Base-by-base conservation (phyloP, 2,888 invertebrate genomes). In the Mayetiola destructor region DNA sequence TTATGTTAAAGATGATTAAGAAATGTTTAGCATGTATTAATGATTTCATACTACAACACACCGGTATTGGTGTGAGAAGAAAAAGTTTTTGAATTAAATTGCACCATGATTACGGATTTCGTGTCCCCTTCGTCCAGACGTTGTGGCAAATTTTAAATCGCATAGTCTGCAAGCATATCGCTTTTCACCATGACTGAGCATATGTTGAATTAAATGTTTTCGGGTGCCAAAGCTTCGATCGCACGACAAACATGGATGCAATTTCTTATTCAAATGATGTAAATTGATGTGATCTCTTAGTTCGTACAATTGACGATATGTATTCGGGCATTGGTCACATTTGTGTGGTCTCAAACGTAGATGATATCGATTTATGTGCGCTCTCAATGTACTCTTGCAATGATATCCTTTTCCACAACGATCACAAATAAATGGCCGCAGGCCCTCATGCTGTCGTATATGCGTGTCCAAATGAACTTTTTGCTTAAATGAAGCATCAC, bases 61-160 rank as follows among this genome's bases (percentile, higher is more conserved):
- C n/a, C n/a, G n/a, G n/a, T n/a, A n/a, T n/a, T n/a, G n/a, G n/a
- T n/a, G n/a, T n/a, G n/a, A n/a, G n/a, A n/a, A n/a, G n/a, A n/a
- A n/a, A n/a, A n/a, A n/a, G n/a, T n/a, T n/a, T n/a, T n/a, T n/a
- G n/a, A n/a, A 18, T 48, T 48, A 48, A 48, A 48, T 48, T n/a
- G 48, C 48, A n/a, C 48, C 48, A 48, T 48, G 48, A 12, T 48
- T 48, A 1, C 48, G 27, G 9, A 48, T 48, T 48, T 48, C 48
- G 16, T 48, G 48, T 4, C 48, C 48, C 12, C 48, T 27, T 2
- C 48, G 48, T n/a, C 48, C 48, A 3, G 48, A 48, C 27, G 48
- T 48, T 23, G 48, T 48, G 48, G 48, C 48, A n/a, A 48, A 48
- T 48, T 48, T 48, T n/a, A 27, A 27, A 48, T 48, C 48, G 27